A percentile compares a stretch with the other conserved stretches of the same genome.
These are phyloP conservation scores for Strix aluco DNA, from an alignment of 2,113 vertebrate species.

Conservation along the genomic window DNA sequence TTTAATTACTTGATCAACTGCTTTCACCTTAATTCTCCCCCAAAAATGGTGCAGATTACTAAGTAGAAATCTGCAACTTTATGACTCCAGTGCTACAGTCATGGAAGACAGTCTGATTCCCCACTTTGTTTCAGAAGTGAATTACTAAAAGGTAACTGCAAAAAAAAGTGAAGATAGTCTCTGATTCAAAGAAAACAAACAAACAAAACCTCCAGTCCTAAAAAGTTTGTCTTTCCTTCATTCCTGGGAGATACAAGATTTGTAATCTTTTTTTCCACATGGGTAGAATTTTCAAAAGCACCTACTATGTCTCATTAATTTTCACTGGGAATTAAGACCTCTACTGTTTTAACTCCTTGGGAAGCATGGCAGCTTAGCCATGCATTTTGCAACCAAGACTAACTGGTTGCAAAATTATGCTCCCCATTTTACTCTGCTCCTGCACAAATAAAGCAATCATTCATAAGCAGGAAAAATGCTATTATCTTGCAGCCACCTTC, in stretches of 20 bases:
- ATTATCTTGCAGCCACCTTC: neutral
- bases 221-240: neutral
- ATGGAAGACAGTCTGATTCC: neutral
- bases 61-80: neutral
- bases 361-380: neutral
- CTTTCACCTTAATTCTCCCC: neutral
- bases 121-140: neutral
- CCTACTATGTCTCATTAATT: neutral
- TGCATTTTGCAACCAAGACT: neutral
- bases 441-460: neutral
- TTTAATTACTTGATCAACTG: neutral
- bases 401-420: neutral
- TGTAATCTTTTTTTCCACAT: neutral
- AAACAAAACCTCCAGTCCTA: neutral
- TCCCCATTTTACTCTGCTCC: neutral
- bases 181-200: neutral
- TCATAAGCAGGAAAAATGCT: neutral
- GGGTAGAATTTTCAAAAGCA: neutral
- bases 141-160: neutral
- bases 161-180: neutral
- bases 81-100: neutral
- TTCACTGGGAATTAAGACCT: neutral
- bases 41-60: neutral
- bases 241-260: neutral
- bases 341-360: neutral